Conservation (phyloP, 92 coral and sea anemone species). For the Umimayanthus kanabou region DNA sequence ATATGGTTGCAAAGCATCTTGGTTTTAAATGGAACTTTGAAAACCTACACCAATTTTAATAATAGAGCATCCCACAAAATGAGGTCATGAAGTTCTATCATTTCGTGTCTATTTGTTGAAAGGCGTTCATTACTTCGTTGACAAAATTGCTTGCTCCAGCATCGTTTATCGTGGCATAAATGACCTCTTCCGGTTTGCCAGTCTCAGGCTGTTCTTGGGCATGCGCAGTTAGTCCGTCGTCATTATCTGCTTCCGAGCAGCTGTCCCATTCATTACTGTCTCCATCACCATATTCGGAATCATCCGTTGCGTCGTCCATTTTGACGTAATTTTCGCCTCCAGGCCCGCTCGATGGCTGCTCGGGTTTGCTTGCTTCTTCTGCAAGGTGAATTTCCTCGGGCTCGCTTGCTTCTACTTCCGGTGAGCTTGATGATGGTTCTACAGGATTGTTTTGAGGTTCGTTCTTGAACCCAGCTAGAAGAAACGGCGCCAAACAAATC, state of each 20-base stretch:
- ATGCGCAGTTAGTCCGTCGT: background rate
- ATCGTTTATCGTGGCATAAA: constrained; percentile 18
- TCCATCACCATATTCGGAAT: background rate
- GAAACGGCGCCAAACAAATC: background rate
- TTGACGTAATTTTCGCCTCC: background rate
- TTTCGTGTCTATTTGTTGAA: background rate
- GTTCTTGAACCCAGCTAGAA: constrained; percentile 10
- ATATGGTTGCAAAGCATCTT: background rate
- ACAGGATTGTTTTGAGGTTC: constrained; percentile 3
- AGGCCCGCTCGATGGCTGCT: background rate
- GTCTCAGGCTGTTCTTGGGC: background rate
- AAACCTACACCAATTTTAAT: background rate
- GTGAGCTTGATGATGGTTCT: background rate
- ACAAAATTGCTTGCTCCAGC: background rate
- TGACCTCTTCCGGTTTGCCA: constrained; percentile 1
- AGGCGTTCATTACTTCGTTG: constrained; percentile 7
- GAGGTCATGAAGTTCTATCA: background rate
- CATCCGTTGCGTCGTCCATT: background rate
- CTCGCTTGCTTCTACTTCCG: background rate
- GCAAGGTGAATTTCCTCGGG: background rate
- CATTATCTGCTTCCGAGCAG: constrained; percentile 14
- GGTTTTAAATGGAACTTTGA: background rate
- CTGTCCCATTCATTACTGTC: constrained; percentile 29
- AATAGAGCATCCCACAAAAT: background rate
- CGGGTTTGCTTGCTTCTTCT: too few species aligned